A percentile compares a stretch with the other conserved stretches of the same genome.
Evolutionary conservation across 2,797 vertebrate genomes (phyloP).

Genomic region (Xiphophorus birchmanni): DNA sequence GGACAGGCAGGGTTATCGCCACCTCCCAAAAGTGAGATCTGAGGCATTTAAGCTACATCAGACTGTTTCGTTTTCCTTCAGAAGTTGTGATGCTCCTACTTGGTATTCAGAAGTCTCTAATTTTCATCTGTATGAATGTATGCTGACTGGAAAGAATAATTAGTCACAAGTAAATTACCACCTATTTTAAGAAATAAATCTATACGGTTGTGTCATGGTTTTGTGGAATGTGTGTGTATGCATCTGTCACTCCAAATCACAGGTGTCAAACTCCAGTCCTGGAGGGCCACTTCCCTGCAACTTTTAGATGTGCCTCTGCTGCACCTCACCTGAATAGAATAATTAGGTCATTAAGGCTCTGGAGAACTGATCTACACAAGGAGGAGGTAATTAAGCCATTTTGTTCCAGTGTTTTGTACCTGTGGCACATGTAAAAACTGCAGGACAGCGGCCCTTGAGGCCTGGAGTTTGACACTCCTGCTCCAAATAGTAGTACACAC

Average conservation of each 20-base stretch:
- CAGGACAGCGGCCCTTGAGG: too few species aligned
- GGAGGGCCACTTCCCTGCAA: too few species aligned
- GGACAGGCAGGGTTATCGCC: slow-evolving; percentile 37
- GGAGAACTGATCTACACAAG: too few species aligned
- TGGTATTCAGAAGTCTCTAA: neutral
- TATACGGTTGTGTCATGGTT: neutral
- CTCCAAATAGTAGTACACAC: neutral
- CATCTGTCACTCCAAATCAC: neutral
- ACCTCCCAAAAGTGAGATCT: slow-evolving; percentile 38
- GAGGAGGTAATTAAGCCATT: too few species aligned
- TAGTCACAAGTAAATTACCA: neutral
- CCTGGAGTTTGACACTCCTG: too few species aligned
- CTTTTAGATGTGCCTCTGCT: too few species aligned
- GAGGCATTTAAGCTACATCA: slow-evolving; percentile 45
- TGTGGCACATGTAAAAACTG: too few species aligned
- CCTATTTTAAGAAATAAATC: neutral
- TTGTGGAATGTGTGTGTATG: neutral
- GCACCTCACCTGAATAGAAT: too few species aligned
- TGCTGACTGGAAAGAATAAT: neutral
- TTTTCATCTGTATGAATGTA: neutral
- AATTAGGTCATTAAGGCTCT: too few species aligned
- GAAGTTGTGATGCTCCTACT: slow-evolving; percentile 31
- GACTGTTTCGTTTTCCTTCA: slow-evolving; percentile 31
- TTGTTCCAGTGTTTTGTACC: too few species aligned
- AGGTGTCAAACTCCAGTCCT: too few species aligned